phyloP scores from a whole-genome alignment of 2,888 invertebrate species.

The Pachliopta kotzebuea region DNA sequence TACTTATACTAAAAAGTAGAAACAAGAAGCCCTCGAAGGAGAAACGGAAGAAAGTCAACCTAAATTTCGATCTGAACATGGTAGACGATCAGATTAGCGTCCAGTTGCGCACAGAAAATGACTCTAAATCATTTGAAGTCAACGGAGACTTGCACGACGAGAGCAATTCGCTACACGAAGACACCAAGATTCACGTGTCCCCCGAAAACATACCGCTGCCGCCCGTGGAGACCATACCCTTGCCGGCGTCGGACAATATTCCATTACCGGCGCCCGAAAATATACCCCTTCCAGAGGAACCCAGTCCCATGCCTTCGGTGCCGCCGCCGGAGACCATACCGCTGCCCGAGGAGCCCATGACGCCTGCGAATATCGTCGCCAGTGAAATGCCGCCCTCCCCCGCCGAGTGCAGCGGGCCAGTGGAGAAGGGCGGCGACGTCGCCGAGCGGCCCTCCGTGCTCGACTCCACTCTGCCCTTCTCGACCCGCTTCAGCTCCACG shows the following conservation, averaged over 20 bases:
- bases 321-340: conserved; percentile 66
- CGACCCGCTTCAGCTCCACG: conserved; percentile 63
- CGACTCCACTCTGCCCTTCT: conserved; percentile 57
- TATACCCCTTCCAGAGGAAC: conserved; percentile 65
- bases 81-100: conserved; percentile 77
- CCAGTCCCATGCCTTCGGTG: conserved; percentile 53
- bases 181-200: conserved; percentile 54
- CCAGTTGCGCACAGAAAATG: conserved; percentile 65
- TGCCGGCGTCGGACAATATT: conserved; percentile 63
- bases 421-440: conserved; percentile 39
- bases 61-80: conserved; percentile 77
- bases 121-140: conserved; percentile 51
- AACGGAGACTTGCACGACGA: conserved; percentile 68
- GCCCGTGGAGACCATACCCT: conserved; percentile 70
- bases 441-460: conserved; percentile 54
- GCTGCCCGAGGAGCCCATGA: conserved; percentile 63
- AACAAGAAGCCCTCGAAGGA: conserved; percentile 79
- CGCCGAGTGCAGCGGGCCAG: conserved; percentile 14
- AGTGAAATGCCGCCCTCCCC: conserved; percentile 28
- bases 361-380: conserved; percentile 36
- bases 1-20: conserved; percentile 80
- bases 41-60: conserved; percentile 77
- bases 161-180: conserved; percentile 48
- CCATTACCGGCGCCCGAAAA: conserved; percentile 64
- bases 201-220: conserved; percentile 67